A percentile compares a stretch with the other conserved stretches of the same genome.
Conservation (phyloP, 2,113 vertebrate genomes). For the Alligator mississippiensis region DNA sequence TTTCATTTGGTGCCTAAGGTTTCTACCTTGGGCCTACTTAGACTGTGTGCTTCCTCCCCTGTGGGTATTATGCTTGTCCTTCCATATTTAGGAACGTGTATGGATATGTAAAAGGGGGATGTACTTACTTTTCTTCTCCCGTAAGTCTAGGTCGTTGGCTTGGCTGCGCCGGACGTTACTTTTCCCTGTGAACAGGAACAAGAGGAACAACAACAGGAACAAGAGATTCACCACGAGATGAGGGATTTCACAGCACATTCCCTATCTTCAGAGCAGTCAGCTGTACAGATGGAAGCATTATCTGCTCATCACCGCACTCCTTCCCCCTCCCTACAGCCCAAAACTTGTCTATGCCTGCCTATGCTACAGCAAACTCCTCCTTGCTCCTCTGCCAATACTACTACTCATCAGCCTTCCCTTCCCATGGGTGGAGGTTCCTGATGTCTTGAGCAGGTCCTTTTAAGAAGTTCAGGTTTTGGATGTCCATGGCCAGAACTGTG, state of each 20-base stretch:
- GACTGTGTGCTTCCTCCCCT: too few relatives aligned
- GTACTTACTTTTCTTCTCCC: neutral
- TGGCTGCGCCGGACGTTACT: neutral
- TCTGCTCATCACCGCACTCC: neutral
- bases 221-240: neutral
- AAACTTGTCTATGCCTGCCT: neutral
- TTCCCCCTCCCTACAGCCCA: neutral
- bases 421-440: neutral
- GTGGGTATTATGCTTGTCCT: too few relatives aligned
- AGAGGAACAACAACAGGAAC: neutral
- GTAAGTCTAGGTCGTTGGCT: neutral
- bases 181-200: neutral
- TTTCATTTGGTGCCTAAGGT: too few relatives aligned
- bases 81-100: too few relatives aligned
- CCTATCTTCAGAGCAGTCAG: neutral
- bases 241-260: neutral
- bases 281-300: neutral
- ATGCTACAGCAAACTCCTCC: neutral
- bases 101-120: too few relatives aligned
- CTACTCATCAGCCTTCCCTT: neutral
- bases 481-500: neutral
- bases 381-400: neutral
- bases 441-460: neutral
- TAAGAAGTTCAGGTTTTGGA: neutral
- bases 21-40: neutral